These are phyloP conservation scores for Anoncus sp. DNA, from an alignment of 2,888 invertebrate species.

Conservation along the genomic window DNA sequence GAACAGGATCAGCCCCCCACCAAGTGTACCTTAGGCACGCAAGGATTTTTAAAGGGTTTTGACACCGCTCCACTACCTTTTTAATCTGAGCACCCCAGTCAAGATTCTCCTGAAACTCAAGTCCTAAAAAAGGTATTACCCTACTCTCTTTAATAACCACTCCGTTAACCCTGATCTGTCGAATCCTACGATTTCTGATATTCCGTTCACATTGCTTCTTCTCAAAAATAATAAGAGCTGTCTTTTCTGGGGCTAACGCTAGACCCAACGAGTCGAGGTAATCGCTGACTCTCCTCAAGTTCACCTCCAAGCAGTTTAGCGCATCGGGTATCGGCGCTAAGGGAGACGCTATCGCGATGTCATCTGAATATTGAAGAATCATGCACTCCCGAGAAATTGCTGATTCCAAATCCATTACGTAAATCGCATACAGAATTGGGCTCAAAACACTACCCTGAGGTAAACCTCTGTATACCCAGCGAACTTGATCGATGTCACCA, in stretches of 20 bases:
- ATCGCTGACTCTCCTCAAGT: background rate
- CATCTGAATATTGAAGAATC: background rate
- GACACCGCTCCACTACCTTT: conserved; percentile 2
- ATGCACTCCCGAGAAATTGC: too few relatives aligned
- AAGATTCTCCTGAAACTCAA: conserved; percentile 6
- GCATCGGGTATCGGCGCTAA: background rate
- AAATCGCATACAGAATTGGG: background rate
- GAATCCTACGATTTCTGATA: background rate
- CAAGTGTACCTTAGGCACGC: conserved; percentile 29
- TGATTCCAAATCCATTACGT: background rate
- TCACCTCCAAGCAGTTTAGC: background rate
- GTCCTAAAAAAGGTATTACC: conserved; percentile 12
- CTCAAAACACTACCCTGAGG: background rate
- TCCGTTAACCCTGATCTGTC: background rate
- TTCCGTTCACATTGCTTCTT: too few relatives aligned
- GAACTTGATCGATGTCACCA: background rate
- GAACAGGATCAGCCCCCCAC: conserved; percentile 2
- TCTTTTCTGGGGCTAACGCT: conserved; percentile 6
- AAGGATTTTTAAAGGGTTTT: conserved; percentile 38
- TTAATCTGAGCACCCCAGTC: conserved; percentile 20
- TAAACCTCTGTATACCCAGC: too few relatives aligned
- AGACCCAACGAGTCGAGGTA: background rate
- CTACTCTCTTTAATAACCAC: background rate
- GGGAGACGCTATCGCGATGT: background rate
- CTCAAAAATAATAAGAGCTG: conserved; percentile 21